Base-by-base conservation (phyloP, 2,888 invertebrate species). In the Aromia moschata region DNA sequence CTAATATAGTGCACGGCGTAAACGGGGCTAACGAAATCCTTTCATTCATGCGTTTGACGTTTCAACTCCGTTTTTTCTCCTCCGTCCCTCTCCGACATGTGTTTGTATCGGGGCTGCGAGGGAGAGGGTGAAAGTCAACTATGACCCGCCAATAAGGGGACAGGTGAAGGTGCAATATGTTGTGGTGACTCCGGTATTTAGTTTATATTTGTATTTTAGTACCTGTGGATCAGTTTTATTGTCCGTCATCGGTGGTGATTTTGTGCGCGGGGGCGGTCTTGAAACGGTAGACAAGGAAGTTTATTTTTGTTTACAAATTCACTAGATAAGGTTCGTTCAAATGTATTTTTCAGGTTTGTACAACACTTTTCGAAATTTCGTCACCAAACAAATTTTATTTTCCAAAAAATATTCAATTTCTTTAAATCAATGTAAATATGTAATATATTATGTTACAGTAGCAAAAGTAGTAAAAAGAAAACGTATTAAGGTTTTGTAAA, bases 141-240 rank as follows among this genome's bases (percentile, higher is more conserved):
- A 60, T 70, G 71, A 72, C 71, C 73, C 73, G 68, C 75, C 74
- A 75, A 75, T 74, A 62, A 72, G 74, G 73, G 67, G 57, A 73
- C 75, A 76, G 73, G 74, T 74, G 74, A 65, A 73, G 70, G 75
- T 75, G 75, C 74, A 72, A 75, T 76, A 76, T 76, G 74, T 72
- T 67, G 70, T 69, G 69, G 65, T 68, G 60, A 56, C 67, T 67
- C 67, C 69, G 62, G 66, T 74, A 70, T 73, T 76, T 73, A 73
- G 72, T 74, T 67, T 64, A 62, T 58, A 64, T 64, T 68, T 65
- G 60, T 46, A 56, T 60, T 66, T 57, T 60, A 60, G 59, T 71
- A 75, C 75, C 67, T 70, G 70, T 70, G 65, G 67, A 65, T 67
- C 60, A 44, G 9, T 57, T 57, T 31, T 41, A 14, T 18, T 14